These are phyloP conservation scores for Eulemur rubriventer DNA, from an alignment of 2,797 vertebrate genomes.

Conservation along the genomic window DNA sequence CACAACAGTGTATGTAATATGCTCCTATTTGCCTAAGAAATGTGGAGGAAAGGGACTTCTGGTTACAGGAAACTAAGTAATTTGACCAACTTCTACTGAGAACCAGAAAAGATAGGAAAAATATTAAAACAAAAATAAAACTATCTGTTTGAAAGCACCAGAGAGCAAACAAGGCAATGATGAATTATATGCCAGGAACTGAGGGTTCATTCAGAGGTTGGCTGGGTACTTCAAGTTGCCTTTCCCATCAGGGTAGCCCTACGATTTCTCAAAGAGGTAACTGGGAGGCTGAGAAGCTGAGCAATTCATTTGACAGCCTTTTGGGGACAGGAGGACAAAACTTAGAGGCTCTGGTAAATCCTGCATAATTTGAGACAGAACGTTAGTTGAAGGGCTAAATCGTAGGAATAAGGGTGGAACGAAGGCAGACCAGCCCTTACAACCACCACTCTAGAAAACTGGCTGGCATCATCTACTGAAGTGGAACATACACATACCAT, in stretches of 20 bases:
- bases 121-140: background rate
- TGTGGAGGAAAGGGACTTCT: background rate
- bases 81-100: background rate
- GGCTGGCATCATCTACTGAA: background rate
- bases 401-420: background rate
- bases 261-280: background rate
- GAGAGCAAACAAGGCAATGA: background rate
- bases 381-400: background rate
- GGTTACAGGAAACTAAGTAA: background rate
- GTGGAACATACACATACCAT: background rate
- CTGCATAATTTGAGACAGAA: background rate
- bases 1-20: background rate
- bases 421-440: background rate
- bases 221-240: background rate
- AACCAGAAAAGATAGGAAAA: background rate
- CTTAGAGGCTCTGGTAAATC: background rate
- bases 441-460: background rate
- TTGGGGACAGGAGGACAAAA: background rate
- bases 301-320: background rate
- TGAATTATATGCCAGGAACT: background rate
- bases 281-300: background rate
- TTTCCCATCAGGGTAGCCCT: background rate
- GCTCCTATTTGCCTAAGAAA: background rate
- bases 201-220: background rate
- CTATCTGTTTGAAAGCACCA: background rate